phyloP scores from a whole-genome alignment of 2,797 vertebrate species.

The Urosaurus nigricauda region DNA sequence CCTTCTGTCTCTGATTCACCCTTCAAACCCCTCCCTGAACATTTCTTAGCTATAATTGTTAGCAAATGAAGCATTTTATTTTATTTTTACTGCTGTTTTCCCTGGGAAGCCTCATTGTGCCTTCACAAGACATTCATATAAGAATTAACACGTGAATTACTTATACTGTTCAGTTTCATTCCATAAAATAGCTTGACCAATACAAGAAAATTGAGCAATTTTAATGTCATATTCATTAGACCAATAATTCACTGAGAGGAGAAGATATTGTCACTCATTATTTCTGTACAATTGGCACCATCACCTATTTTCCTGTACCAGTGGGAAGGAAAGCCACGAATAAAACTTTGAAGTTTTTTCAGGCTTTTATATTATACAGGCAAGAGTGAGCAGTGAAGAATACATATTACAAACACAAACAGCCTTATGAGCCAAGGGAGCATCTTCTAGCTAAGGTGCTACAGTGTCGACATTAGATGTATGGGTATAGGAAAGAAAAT shows the following conservation, averaged over 20 bases:
- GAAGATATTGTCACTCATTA: not conserved
- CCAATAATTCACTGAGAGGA: not conserved
- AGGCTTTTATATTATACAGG: not conserved
- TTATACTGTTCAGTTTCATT: not conserved
- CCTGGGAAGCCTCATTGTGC: not conserved
- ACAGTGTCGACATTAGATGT: slow-evolving; percentile 67
- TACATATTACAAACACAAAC: not conserved
- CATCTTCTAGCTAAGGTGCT: slow-evolving; percentile 64
- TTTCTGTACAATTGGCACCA: not conserved
- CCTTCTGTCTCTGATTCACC: not conserved
- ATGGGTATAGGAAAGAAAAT: slow-evolving; percentile 64
- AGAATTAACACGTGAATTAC: not conserved
- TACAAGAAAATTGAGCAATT: not conserved
- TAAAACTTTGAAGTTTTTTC: not conserved
- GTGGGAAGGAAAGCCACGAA: not conserved
- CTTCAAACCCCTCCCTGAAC: not conserved
- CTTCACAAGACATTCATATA: not conserved
- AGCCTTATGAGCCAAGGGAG: not conserved
- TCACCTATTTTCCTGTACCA: not conserved
- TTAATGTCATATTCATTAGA: not conserved
- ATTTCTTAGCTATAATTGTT: not conserved
- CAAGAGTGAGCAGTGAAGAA: not conserved
- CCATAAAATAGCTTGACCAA: not conserved
- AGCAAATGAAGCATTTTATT: not conserved
- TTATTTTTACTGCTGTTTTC: not conserved